These are phyloP conservation scores for Montipora cactus DNA, from an alignment of 64 coral and sea anemone species.

Conservation along the genomic window DNA sequence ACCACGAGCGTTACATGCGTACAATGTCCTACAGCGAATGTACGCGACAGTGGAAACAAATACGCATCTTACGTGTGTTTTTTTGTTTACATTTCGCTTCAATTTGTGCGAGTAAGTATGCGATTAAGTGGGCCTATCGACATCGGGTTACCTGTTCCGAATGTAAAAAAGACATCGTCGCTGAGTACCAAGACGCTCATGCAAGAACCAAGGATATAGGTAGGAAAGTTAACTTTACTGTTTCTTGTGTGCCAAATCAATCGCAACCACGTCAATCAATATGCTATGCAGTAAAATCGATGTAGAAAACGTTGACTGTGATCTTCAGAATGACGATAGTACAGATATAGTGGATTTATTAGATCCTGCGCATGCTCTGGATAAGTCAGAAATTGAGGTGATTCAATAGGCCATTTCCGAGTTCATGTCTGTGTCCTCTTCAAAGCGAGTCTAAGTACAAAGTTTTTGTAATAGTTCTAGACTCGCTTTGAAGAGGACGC, in stretches of 20 bases:
- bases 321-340: constrained; percentile 12
- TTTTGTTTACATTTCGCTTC: not conserved
- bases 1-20: not conserved
- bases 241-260: constrained; percentile 54
- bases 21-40: not conserved
- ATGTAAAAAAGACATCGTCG: constrained; percentile 45
- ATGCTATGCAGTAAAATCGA: constrained; percentile 33
- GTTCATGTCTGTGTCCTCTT: no score
- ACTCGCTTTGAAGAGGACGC: no score
- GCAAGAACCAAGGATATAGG: constrained; percentile 10
- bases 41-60: constrained; percentile 31
- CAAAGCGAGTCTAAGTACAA: no score
- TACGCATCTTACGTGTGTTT: constrained; percentile 1
- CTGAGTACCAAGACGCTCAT: constrained; percentile 39
- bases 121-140: constrained; percentile 8
- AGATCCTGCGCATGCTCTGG: no score
- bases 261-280: constrained; percentile 22
- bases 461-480: no score
- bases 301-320: constrained; percentile 13
- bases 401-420: no score
- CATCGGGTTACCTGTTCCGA: not conserved
- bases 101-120: not conserved
- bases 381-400: no score
- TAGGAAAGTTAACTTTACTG: not conserved
- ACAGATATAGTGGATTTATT: no score